Conservation (phyloP, 2,113 vertebrate species). For the Thamnaconus septentrionalis region DNA sequence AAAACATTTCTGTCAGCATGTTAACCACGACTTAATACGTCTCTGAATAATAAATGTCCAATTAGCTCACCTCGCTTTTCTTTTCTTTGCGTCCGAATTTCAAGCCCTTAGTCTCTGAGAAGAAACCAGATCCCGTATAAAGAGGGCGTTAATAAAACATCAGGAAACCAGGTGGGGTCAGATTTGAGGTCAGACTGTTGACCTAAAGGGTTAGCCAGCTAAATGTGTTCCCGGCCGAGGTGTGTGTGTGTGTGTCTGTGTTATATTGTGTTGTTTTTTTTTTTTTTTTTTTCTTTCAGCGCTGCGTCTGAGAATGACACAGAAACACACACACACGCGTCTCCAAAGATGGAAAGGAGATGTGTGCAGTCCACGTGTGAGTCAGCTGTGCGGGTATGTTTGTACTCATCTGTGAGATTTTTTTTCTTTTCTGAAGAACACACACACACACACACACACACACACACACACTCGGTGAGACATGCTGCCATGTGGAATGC, state of each 20-base stretch:
- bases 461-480: conserved; percentile 18
- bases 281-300: too few relatives aligned
- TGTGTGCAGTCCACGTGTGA: conserved; percentile 7
- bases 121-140: neutral
- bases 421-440: conserved; percentile 1
- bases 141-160: conserved; percentile 38
- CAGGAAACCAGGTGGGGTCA: conserved; percentile 55
- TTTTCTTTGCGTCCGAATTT: neutral
- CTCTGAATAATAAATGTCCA: conserved; percentile 22
- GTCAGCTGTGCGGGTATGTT: conserved; percentile 31
- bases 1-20: neutral
- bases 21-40: neutral
- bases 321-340: neutral
- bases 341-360: neutral
- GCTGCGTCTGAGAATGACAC: conserved; percentile 3
- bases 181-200: conserved; percentile 36
- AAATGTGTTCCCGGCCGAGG: conserved; percentile 14
- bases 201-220: conserved; percentile 31
- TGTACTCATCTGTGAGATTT: conserved; percentile 28
- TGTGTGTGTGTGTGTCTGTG: conserved; percentile 15
- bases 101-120: neutral
- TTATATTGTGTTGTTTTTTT: neutral
- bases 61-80: neutral
- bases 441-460: conserved; percentile 37
- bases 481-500: conserved; percentile 54